Evolutionary conservation across 2,797 vertebrate genomes (phyloP).

Genomic region (Macrochelys suwanniensis): DNA sequence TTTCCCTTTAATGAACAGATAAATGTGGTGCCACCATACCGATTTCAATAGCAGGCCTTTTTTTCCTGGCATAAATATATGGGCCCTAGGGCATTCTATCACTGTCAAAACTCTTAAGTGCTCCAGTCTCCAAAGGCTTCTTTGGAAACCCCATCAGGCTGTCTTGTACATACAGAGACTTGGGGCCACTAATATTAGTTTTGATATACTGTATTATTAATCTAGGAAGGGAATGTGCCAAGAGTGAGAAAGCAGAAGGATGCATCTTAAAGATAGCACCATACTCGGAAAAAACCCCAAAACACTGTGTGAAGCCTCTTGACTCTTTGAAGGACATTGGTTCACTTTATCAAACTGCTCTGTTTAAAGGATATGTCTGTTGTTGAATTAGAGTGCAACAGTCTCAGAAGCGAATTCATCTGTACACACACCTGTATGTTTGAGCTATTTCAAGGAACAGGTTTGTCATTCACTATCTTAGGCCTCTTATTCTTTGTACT

Average conservation of each 20-base stretch:
- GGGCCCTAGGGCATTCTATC: background rate
- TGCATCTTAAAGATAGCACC: background rate
- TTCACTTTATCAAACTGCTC: background rate
- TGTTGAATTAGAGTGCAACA: background rate
- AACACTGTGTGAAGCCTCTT: background rate
- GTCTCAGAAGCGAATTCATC: background rate
- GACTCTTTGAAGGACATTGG: background rate
- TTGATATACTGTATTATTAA: background rate
- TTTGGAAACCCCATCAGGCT: background rate
- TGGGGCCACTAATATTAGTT: background rate
- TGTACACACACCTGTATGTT: background rate
- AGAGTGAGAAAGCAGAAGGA: background rate
- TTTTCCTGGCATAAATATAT: background rate
- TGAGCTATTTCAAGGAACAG: background rate
- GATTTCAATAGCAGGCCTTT: background rate
- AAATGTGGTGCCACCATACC: background rate
- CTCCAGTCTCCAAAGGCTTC: background rate
- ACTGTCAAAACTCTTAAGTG: constrained; percentile 25
- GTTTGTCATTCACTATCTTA: background rate
- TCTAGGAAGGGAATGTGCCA: background rate
- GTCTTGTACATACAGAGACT: constrained; percentile 16
- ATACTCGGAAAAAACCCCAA: background rate
- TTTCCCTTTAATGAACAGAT: background rate
- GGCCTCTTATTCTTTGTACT: background rate
- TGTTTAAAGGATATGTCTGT: background rate